Conservation (phyloP, 2,113 vertebrate species). For the Sclerurus mexicanus region DNA sequence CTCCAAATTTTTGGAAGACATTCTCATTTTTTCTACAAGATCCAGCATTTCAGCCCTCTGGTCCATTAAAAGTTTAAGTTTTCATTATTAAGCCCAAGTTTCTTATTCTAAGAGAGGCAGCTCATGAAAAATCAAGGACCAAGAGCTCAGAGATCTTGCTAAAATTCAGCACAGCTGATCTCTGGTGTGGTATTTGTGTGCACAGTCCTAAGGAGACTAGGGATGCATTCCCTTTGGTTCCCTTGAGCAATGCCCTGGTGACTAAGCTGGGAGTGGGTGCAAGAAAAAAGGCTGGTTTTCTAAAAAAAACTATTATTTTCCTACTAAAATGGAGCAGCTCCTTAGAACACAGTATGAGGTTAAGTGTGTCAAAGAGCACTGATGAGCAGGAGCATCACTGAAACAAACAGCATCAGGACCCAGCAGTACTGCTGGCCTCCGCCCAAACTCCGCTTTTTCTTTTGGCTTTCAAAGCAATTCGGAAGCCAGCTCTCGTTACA, state of each 20-base stretch:
- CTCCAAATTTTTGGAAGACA: background rate
- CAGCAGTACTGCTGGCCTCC: background rate
- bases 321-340: background rate
- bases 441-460: background rate
- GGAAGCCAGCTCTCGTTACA: background rate
- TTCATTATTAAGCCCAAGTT: background rate
- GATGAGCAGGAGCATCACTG: no score
- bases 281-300: background rate
- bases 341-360: accelerated
- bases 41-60: background rate
- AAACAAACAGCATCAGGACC: background rate
- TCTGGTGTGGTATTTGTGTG: background rate
- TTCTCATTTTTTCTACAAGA: background rate
- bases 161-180: background rate
- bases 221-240: background rate
- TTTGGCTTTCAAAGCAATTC: background rate
- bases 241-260: background rate
- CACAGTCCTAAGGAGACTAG: background rate
- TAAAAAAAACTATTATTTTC: background rate
- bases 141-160: background rate
- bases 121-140: background rate
- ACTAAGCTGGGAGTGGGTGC: background rate
- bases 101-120: background rate
- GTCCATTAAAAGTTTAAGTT: background rate
- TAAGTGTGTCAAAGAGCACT: background rate